Conservation (phyloP, 2,113 vertebrate species). For the Ceuthmochares aereus region DNA sequence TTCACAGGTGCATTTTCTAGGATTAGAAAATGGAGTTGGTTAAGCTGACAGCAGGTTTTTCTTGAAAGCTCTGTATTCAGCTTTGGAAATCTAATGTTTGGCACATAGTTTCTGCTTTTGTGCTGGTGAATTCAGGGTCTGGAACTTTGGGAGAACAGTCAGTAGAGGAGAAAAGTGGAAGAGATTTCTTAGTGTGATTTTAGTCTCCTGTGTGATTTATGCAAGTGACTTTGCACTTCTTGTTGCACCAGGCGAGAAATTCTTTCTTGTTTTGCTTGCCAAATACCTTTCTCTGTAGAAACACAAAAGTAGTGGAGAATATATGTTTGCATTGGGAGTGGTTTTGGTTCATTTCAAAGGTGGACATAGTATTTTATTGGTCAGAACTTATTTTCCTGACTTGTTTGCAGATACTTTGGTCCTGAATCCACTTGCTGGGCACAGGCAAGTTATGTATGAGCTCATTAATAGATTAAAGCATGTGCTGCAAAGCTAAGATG, state of each 20-base stretch:
- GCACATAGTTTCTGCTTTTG: not conserved
- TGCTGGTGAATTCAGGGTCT: not conserved
- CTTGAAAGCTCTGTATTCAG: not conserved
- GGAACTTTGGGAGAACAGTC: not conserved
- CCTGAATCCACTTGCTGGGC: not conserved
- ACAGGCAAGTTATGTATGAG: not conserved
- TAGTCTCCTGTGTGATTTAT: not conserved
- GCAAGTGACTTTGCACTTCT: not conserved
- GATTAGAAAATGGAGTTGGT: not conserved
- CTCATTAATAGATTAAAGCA: not conserved
- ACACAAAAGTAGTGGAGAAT: not conserved
- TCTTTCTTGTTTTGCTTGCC: not conserved
- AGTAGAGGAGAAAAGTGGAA: not conserved
- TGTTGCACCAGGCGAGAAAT: not conserved
- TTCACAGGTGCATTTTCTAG: not conserved
- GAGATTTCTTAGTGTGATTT: not conserved
- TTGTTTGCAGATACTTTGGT: not conserved
- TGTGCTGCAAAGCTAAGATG: not conserved
- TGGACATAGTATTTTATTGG: not conserved
- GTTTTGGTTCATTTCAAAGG: not conserved
- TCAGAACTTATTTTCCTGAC: not conserved
- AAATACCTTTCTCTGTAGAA: not conserved
- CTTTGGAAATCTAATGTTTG: not conserved
- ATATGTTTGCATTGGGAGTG: not conserved
- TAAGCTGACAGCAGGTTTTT: not conserved